These are phyloP conservation scores for Cephus nigrinus DNA, from an alignment of 2,888 invertebrate species.

Conservation along the genomic window DNA sequence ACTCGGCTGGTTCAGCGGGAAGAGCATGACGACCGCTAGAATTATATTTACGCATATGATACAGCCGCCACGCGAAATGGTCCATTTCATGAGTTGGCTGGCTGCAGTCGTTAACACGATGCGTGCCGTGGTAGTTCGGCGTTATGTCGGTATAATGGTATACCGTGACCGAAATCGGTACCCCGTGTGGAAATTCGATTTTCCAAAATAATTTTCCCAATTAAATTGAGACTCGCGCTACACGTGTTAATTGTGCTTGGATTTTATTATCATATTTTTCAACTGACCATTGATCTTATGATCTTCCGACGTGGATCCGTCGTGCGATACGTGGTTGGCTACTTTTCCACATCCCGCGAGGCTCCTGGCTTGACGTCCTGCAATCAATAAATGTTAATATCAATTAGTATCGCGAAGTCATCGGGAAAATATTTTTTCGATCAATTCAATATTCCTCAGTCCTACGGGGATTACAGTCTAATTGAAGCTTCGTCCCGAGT, in stretches of 20 bases:
- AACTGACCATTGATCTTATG: slow-evolving; percentile 48
- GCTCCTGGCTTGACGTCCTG: slow-evolving; percentile 59
- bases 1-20: not conserved
- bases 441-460: not conserved
- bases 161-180: not conserved
- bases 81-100: slow-evolving; percentile 28
- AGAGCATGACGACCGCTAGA: not conserved
- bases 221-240: not conserved
- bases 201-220: not conserved
- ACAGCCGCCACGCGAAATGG: slow-evolving; percentile 30
- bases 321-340: slow-evolving; percentile 47
- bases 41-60: slow-evolving; percentile 2
- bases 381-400: slow-evolving; percentile 21
- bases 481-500: not conserved
- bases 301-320: slow-evolving; percentile 41
- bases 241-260: not conserved
- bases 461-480: not conserved
- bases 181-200: not conserved
- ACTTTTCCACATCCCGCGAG: slow-evolving; percentile 49
- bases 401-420: not conserved
- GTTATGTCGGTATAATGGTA: not conserved
- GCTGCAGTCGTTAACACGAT: slow-evolving; percentile 33
- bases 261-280: not conserved
- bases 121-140: not conserved
- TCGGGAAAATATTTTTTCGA: not conserved